These are phyloP conservation scores for Eleginops maclovinus DNA, from an alignment of 2,113 vertebrate species.

Conservation along the genomic window DNA sequence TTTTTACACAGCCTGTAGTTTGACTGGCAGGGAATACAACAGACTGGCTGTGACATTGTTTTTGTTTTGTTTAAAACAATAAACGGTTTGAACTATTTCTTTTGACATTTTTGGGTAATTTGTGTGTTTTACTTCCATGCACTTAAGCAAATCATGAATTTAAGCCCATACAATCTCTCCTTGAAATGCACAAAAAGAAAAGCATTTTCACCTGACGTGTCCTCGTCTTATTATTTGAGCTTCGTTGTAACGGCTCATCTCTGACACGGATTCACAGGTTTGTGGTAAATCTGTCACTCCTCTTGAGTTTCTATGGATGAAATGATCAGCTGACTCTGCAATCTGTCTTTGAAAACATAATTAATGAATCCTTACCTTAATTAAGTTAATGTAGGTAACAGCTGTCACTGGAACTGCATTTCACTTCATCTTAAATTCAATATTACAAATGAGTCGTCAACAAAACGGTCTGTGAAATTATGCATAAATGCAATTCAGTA, in stretches of 20 bases:
- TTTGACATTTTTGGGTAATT: constrained; percentile 22
- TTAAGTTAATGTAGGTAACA: background rate
- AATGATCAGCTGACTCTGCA: background rate
- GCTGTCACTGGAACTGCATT: background rate
- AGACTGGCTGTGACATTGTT: constrained; percentile 29
- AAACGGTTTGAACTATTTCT: constrained; percentile 58
- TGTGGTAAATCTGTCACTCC: background rate
- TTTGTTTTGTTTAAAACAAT: constrained; percentile 71
- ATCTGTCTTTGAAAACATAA: background rate
- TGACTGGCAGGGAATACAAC: constrained; percentile 47
- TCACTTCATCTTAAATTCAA: too few relatives aligned
- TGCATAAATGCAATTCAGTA: too few relatives aligned
- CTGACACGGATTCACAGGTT: background rate
- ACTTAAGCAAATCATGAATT: background rate
- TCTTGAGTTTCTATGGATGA: background rate
- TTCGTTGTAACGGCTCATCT: background rate
- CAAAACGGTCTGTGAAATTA: too few relatives aligned
- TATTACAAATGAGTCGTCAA: too few relatives aligned
- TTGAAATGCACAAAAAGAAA: background rate
- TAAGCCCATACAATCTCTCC: background rate
- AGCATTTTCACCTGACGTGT: background rate
- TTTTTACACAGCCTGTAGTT: constrained; percentile 44
- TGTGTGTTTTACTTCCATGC: background rate
- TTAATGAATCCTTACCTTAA: background rate
- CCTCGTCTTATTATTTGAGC: background rate